Conservation (phyloP, 2,113 vertebrate genomes). For the Saimiri boliviensis region DNA sequence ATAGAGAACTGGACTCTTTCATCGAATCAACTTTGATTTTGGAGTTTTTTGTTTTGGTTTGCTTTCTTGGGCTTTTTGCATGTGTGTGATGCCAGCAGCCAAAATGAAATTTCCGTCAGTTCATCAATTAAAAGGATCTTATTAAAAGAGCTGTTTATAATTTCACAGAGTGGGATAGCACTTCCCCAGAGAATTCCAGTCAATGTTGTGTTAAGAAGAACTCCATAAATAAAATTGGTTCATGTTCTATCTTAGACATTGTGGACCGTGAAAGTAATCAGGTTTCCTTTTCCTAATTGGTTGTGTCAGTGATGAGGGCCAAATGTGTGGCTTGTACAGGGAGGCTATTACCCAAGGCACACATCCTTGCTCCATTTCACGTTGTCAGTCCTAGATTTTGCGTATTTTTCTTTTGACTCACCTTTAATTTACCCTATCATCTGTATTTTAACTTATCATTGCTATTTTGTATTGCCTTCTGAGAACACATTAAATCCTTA, state of each 20-base stretch:
- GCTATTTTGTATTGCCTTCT: background rate
- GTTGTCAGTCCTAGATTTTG: rapidly evolving
- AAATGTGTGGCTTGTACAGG: rapidly evolving
- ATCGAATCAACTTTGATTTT: rapidly evolving
- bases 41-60: background rate
- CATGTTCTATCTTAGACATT: background rate
- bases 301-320: background rate
- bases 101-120: background rate
- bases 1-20: background rate
- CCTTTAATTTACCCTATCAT: too few species aligned
- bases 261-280: rapidly evolving
- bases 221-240: background rate
- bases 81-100: background rate
- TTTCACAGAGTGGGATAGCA: rapidly evolving
- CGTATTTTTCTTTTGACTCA: background rate
- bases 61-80: background rate
- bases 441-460: background rate
- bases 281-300: background rate
- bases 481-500: background rate
- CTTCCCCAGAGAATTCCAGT: background rate
- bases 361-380: rapidly evolving
- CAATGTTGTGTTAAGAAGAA: background rate
- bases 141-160: background rate
- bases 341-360: background rate
- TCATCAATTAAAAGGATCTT: background rate